Evolutionary conservation across 2,113 vertebrate genomes (phyloP).

Genomic region (Orcinus orca): DNA sequence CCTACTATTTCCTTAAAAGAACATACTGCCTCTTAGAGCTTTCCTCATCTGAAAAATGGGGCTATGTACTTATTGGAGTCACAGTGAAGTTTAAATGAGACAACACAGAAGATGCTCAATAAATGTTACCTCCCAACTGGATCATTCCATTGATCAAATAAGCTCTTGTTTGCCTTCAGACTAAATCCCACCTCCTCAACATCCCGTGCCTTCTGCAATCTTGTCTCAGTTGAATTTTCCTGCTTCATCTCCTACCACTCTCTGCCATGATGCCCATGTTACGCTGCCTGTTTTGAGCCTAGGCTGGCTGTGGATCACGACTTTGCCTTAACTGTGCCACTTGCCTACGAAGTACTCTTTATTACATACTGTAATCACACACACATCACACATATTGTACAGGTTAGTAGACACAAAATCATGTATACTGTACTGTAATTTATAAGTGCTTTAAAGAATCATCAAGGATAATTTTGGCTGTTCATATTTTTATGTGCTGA

Average conservation of each 20-base stretch:
- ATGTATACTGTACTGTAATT: neutral
- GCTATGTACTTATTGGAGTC: neutral
- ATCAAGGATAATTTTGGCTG: neutral
- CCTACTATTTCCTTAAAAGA: conserved; percentile 4
- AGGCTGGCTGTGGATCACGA: neutral
- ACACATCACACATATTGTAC: neutral
- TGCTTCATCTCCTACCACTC: neutral
- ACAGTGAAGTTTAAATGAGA: neutral
- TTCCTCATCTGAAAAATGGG: neutral
- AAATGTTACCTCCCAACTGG: neutral
- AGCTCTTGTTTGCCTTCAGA: neutral
- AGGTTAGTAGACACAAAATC: neutral
- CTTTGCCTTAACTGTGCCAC: neutral
- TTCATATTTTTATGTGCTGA: neutral
- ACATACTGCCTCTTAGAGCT: neutral
- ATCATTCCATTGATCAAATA: neutral
- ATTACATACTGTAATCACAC: neutral
- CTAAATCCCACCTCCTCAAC: neutral
- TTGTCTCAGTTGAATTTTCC: neutral
- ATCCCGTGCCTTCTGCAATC: neutral
- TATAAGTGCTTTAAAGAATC: neutral
- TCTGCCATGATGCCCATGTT: neutral
- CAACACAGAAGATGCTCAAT: neutral
- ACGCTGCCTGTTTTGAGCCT: neutral
- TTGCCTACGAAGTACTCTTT: neutral